These are phyloP conservation scores for Incurvaria masculella DNA, from an alignment of 2,888 invertebrate species.

Conservation along the genomic window DNA sequence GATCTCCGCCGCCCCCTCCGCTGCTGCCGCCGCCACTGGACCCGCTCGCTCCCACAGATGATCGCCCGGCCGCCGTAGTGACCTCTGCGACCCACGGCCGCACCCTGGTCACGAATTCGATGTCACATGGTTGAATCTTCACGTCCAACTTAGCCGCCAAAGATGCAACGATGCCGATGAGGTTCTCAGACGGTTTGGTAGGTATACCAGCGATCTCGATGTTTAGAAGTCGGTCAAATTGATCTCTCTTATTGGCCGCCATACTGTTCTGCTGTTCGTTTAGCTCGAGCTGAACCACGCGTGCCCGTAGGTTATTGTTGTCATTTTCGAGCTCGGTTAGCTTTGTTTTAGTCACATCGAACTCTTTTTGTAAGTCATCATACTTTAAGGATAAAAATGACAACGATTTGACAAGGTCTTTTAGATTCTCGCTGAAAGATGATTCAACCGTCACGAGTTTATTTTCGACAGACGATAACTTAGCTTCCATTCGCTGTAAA, in stretches of 20 bases:
- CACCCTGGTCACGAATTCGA: neutral
- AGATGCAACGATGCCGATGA: neutral
- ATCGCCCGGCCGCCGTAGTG: neutral
- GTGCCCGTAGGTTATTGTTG: neutral
- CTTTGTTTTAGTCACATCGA: neutral
- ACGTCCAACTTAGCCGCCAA: neutral
- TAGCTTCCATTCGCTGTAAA: too few species aligned
- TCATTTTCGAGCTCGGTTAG: neutral
- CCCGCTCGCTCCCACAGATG: neutral
- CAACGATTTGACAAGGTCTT: too few species aligned
- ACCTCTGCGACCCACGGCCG: neutral
- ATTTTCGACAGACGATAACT: too few species aligned
- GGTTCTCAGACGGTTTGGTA: neutral
- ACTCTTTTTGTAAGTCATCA: neutral
- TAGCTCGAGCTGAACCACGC: neutral
- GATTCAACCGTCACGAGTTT: too few species aligned
- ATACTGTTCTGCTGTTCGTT: neutral
- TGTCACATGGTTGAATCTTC: neutral
- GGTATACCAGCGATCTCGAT: neutral
- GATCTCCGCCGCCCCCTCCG: too few species aligned
- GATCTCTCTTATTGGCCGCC: neutral
- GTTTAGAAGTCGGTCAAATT: neutral
- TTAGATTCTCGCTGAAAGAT: too few species aligned
- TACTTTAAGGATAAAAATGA: neutral
- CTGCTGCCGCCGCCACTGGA: too few species aligned